Evolutionary conservation across 1,140 invertebrate species (phyloP).

Genomic region (Oncopeltus fasciatus): DNA sequence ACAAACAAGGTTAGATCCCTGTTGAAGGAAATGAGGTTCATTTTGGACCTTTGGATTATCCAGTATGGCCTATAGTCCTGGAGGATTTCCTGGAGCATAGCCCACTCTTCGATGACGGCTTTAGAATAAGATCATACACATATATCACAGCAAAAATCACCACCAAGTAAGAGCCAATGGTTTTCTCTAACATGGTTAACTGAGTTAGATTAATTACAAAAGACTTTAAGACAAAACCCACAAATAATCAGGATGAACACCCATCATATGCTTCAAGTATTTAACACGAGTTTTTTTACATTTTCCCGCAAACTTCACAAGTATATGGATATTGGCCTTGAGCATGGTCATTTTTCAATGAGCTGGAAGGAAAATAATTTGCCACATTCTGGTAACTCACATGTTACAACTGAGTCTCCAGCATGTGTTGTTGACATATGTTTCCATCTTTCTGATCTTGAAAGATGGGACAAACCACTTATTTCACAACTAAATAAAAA

Average conservation of each 20-base stretch:
- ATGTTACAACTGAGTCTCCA: slow-evolving; percentile 32
- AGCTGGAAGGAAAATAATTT: slow-evolving; percentile 37
- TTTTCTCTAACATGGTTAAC: slow-evolving; percentile 33
- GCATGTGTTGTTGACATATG: slow-evolving; percentile 34
- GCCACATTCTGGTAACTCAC: slow-evolving; percentile 32
- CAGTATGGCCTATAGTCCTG: slow-evolving; percentile 15
- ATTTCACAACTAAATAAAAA: slow-evolving; percentile 37
- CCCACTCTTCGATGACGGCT: slow-evolving; percentile 37
- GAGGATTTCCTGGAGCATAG: slow-evolving; percentile 20
- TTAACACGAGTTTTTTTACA: slow-evolving; percentile 40
- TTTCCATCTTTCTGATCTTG: slow-evolving; percentile 38
- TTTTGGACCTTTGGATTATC: slow-evolving; percentile 10
- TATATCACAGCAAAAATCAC: slow-evolving; percentile 38
- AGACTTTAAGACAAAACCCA: slow-evolving; percentile 39
- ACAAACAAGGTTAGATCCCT: background rate
- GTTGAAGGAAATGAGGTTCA: slow-evolving; percentile 7
- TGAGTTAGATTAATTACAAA: slow-evolving; percentile 33
- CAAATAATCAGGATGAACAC: slow-evolving; percentile 39
- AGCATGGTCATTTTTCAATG: slow-evolving; percentile 33
- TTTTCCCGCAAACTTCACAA: slow-evolving; percentile 35
- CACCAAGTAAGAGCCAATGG: slow-evolving; percentile 36
- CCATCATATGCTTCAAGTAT: slow-evolving; percentile 42
- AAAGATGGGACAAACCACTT: slow-evolving; percentile 35
- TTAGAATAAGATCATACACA: slow-evolving; percentile 39
- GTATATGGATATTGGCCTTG: slow-evolving; percentile 31